These are phyloP conservation scores for Megaustenia siamemsis DNA, from an alignment of 2,888 invertebrate species.

Conservation along the genomic window DNA sequence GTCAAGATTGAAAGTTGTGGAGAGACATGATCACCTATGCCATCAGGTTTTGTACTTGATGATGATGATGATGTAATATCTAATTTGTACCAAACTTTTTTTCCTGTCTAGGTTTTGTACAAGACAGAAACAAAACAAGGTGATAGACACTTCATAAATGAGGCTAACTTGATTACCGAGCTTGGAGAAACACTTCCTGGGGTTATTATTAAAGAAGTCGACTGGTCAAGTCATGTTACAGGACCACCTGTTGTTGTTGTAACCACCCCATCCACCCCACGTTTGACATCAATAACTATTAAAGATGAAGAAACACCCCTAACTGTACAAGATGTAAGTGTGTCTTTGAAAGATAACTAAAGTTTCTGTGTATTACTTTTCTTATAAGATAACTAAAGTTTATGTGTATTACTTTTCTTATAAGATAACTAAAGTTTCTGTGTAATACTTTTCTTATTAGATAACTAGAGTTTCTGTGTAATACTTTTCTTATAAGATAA, in stretches of 20 bases:
- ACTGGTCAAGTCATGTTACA: conserved; percentile 48
- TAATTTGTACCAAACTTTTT: not conserved
- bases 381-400: too few species aligned
- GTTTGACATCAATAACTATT: conserved; percentile 45
- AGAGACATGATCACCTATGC: too few species aligned
- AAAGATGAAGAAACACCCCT: conserved; percentile 29
- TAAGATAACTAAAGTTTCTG: too few species aligned
- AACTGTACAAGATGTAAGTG: conserved; percentile 36
- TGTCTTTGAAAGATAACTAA: too few species aligned
- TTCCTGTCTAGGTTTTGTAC: conserved; percentile 45
- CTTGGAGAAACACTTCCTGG: conserved; percentile 14
- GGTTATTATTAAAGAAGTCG: conserved; percentile 13
- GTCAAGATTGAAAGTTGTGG: too few species aligned
- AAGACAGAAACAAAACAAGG: conserved; percentile 29
- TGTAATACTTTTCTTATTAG: too few species aligned
- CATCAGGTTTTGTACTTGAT: too few species aligned
- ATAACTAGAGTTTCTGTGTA: too few species aligned
- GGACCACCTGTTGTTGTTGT: not conserved
- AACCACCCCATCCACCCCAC: conserved; percentile 20
- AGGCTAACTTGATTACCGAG: conserved; percentile 53
- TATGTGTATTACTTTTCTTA: too few species aligned
- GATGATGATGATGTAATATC: too few species aligned
- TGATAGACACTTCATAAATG: conserved; percentile 20
- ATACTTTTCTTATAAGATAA: too few species aligned
- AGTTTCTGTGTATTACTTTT: too few species aligned